A percentile compares a stretch with the other conserved stretches of the same genome.
Evolutionary conservation across 2,888 invertebrate species (phyloP).

Genomic region (Thymelicus sylvestris): DNA sequence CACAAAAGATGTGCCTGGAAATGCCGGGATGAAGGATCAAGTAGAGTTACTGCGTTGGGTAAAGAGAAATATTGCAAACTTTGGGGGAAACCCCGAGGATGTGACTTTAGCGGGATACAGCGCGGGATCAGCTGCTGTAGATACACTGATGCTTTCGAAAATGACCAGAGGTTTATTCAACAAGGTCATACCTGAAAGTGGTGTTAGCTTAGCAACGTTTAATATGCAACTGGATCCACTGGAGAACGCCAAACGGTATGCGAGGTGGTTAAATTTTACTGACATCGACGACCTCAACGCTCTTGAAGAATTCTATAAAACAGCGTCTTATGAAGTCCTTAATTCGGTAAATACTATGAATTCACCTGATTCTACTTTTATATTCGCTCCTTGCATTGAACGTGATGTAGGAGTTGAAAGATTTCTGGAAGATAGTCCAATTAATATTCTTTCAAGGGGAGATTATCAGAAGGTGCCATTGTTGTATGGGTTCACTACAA

Average conservation of each 20-base stretch:
- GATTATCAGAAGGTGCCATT: slow-evolving; percentile 51
- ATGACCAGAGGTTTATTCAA: slow-evolving; percentile 55
- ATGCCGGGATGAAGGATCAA: slow-evolving; percentile 69
- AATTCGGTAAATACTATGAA: slow-evolving; percentile 39
- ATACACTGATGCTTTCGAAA: slow-evolving; percentile 58
- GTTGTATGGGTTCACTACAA: slow-evolving; percentile 53
- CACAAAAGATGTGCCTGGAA: slow-evolving; percentile 61
- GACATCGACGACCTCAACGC: slow-evolving; percentile 51
- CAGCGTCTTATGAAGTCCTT: slow-evolving; percentile 49
- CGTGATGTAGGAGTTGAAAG: slow-evolving; percentile 42
- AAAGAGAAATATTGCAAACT: slow-evolving; percentile 57
- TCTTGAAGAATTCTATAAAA: slow-evolving; percentile 60
- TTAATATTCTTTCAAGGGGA: slow-evolving; percentile 50
- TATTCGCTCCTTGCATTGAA: slow-evolving; percentile 49
- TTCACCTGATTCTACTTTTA: slow-evolving; percentile 43
- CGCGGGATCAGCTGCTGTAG: slow-evolving; percentile 59
- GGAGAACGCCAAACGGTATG: slow-evolving; percentile 56
- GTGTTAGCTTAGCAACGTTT: slow-evolving; percentile 45
- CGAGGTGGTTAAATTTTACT: slow-evolving; percentile 49
- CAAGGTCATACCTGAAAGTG: slow-evolving; percentile 56
- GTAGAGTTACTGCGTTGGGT: slow-evolving; percentile 53
- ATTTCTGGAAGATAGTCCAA: slow-evolving; percentile 54
- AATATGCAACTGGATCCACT: slow-evolving; percentile 60
- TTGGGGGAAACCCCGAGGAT: slow-evolving; percentile 64
- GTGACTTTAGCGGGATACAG: slow-evolving; percentile 61